These are phyloP conservation scores for Epirrita christyi DNA, from an alignment of 2,888 invertebrate species.

Conservation along the genomic window DNA sequence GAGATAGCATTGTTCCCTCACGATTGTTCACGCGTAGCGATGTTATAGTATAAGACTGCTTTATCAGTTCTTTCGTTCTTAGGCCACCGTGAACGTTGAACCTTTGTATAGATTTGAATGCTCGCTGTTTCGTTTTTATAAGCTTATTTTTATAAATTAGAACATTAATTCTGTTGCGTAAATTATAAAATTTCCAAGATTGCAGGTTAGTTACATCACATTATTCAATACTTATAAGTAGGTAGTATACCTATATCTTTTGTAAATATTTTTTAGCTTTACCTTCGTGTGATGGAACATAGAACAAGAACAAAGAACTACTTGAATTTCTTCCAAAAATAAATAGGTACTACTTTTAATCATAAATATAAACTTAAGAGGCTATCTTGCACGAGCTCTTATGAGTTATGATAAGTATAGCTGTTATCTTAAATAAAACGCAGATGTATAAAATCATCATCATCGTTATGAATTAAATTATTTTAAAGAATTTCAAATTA, in stretches of 20 bases:
- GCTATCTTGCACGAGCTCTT: conserved; percentile 5
- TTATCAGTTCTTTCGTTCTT: conserved; percentile 25
- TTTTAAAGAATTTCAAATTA: conserved; percentile 2
- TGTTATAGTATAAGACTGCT: conserved; percentile 42
- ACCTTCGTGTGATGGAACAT: no score
- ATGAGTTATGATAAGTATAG: background rate
- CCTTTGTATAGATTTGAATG: conserved; percentile 45
- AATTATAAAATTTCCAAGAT: conserved; percentile 25
- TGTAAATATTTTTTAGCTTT: no score
- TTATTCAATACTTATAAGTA: conserved; percentile 11
- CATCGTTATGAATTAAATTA: conserved; percentile 11
- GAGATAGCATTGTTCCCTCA: conserved; percentile 60
- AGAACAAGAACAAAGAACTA: no score
- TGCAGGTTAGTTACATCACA: background rate
- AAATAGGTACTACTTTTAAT: background rate
- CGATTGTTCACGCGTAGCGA: conserved; percentile 55
- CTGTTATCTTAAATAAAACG: conserved; percentile 9
- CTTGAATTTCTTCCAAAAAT: background rate
- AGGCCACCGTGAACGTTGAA: conserved; percentile 32
- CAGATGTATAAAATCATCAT: conserved; percentile 2
- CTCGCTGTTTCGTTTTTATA: conserved; percentile 16
- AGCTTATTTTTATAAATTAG: conserved; percentile 18
- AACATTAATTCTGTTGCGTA: conserved; percentile 31
- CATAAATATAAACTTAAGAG: conserved; percentile 1
- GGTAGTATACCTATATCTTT: no score